Conservation (phyloP, 1,140 invertebrate species). For the Lethrus apterus region DNA sequence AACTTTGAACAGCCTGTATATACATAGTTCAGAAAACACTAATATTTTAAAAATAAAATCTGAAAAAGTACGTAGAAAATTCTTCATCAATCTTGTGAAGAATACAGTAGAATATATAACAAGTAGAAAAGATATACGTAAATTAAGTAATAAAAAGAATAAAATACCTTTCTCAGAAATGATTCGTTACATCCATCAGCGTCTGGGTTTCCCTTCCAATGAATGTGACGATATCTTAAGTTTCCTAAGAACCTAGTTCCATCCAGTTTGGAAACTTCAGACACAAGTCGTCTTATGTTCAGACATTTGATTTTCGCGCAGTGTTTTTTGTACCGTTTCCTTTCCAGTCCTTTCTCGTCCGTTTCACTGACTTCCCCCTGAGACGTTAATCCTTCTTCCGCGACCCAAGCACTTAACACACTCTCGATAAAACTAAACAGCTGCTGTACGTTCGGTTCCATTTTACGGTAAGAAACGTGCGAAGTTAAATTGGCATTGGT, state of each 20-base stretch:
- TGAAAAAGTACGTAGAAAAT: too few species aligned
- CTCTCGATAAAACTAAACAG: constrained; percentile 68
- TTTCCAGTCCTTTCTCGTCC: constrained; percentile 53
- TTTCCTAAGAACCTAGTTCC: constrained; percentile 56
- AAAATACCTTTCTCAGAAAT: constrained; percentile 65
- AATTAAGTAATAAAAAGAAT: background rate
- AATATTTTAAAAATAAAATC: too few species aligned
- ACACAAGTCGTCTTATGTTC: constrained; percentile 56
- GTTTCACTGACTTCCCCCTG: constrained; percentile 58
- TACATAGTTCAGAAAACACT: too few species aligned
- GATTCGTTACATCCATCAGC: constrained; percentile 66
- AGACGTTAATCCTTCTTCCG: constrained; percentile 57
- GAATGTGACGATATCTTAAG: constrained; percentile 58
- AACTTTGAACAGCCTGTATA: too few species aligned
- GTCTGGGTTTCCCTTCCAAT: constrained; percentile 58
- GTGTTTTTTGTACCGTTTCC: constrained; percentile 56
- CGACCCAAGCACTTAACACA: constrained; percentile 59
- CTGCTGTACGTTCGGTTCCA: constrained; percentile 67
- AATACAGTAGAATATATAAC: too few species aligned
- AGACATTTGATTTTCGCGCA: constrained; percentile 56
- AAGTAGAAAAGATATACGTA: too few species aligned
- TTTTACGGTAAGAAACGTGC: constrained; percentile 38
- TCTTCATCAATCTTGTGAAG: too few species aligned
- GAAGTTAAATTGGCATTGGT: constrained; percentile 45
- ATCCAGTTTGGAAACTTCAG: constrained; percentile 55